These are phyloP conservation scores for Meloidogyne floridensis DNA, from an alignment of 1,140 invertebrate genomes.

Conservation along the genomic window DNA sequence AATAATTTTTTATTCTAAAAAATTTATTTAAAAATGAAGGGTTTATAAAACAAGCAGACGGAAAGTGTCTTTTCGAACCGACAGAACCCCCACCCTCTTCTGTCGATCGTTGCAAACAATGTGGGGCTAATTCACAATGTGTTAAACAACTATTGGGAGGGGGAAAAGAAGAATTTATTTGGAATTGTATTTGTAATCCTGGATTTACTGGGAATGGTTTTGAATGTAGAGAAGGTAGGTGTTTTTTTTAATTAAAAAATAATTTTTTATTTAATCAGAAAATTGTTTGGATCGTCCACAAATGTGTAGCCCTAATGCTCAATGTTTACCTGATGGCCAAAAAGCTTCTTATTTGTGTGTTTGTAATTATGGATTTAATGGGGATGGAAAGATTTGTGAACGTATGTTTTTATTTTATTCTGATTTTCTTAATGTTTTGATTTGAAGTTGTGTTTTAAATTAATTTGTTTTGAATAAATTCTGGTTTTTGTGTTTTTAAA, in stretches of 20 bases:
- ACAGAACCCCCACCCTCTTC: not conserved
- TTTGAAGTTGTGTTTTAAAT: not conserved
- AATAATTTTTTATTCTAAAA: not conserved
- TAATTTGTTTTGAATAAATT: not conserved
- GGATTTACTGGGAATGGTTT: slow-evolving; percentile 46
- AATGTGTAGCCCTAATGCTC: slow-evolving; percentile 66
- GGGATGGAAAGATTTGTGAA: slow-evolving; percentile 67
- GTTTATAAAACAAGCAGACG: not conserved
- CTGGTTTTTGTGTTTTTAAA: not conserved
- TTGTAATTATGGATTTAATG: slow-evolving; percentile 67
- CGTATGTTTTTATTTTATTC: slow-evolving; percentile 44
- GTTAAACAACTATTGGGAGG: slow-evolving; percentile 3
- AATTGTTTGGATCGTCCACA: slow-evolving; percentile 57
- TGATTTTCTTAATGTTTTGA: not conserved
- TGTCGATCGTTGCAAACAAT: not conserved
- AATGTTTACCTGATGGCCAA: slow-evolving; percentile 65
- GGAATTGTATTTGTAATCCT: slow-evolving; percentile 40
- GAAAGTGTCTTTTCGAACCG: slow-evolving; percentile 10
- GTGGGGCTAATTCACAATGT: slow-evolving; percentile 37
- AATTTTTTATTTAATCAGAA: not conserved
- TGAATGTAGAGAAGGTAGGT: slow-evolving; percentile 25
- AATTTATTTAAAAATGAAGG: slow-evolving; percentile 12
- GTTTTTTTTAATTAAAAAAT: not conserved
- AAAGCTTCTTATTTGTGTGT: slow-evolving; percentile 66
- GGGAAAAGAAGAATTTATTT: slow-evolving; percentile 5